Percentiles rank a stretch among this genome's conserved stretches.
Conservation (phyloP, 2,113 vertebrate genomes). For the Murina feae region DNA sequence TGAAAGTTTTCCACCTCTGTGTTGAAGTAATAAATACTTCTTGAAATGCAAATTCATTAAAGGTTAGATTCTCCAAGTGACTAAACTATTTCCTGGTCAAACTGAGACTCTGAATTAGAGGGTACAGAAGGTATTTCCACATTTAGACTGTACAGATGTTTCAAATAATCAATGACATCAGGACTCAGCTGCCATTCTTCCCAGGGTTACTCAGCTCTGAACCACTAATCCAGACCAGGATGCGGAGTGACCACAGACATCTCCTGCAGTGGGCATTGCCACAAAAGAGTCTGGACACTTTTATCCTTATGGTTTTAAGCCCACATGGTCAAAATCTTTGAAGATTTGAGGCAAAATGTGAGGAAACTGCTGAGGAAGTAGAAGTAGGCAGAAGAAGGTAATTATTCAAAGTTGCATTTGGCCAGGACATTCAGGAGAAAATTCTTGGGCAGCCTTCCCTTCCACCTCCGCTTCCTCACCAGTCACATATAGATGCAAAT, state of each 20-base stretch:
- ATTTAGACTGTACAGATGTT: constrained; percentile 34
- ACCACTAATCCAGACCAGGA: constrained; percentile 48
- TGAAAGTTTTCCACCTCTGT: background rate
- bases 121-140: background rate
- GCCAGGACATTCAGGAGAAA: background rate
- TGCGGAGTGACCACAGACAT: constrained; percentile 42
- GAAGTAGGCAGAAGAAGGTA: background rate
- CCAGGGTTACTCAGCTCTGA: background rate
- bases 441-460: background rate
- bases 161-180: background rate
- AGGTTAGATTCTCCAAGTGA: background rate
- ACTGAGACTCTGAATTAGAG: background rate
- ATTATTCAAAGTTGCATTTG: constrained; percentile 47
- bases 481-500: constrained; percentile 5
- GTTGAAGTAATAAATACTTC: background rate
- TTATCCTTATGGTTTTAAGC: constrained; percentile 18
- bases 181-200: background rate
- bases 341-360: constrained; percentile 29
- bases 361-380: constrained; percentile 23
- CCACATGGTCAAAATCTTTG: constrained; percentile 51
- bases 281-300: background rate
- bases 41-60: background rate
- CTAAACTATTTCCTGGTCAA: background rate
- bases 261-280: background rate
- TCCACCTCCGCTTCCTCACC: constrained; percentile 36